Evolutionary conservation across 2,888 invertebrate species (phyloP).

Genomic region (Choreutis nemorana): DNA sequence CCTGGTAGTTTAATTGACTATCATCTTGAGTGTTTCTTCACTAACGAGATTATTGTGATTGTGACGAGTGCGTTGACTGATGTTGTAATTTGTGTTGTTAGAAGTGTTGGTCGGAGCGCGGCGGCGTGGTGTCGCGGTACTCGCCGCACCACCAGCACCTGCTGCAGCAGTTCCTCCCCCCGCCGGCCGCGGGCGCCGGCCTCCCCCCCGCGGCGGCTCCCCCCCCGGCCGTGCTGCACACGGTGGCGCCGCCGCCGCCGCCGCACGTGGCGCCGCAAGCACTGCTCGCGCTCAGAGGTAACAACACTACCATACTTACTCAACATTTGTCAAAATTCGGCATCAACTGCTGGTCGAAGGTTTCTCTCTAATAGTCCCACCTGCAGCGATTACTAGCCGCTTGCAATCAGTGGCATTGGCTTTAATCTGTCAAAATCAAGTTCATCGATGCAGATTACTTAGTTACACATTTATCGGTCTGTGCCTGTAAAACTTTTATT

Average conservation of each 20-base stretch:
- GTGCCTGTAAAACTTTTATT: too few relatives aligned
- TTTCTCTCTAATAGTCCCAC: too few relatives aligned
- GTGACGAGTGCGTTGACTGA: background rate
- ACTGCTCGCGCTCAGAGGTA: slow-evolving; percentile 11
- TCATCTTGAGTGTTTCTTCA: background rate
- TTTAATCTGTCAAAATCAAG: too few relatives aligned
- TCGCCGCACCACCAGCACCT: slow-evolving; percentile 49
- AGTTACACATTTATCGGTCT: too few relatives aligned
- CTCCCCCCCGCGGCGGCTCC: slow-evolving; percentile 27
- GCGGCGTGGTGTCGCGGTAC: slow-evolving; percentile 29
- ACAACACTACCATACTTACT: too few relatives aligned
- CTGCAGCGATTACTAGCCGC: too few relatives aligned
- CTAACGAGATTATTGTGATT: background rate
- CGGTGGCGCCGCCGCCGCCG: slow-evolving; percentile 3
- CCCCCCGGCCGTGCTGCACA: slow-evolving; percentile 11
- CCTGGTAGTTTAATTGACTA: slow-evolving; percentile 9
- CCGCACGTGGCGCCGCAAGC: too few relatives aligned
- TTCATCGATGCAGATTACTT: too few relatives aligned
- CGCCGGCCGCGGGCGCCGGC: slow-evolving; percentile 75
- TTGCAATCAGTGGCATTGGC: too few relatives aligned
- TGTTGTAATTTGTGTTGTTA: background rate
- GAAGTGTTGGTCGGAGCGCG: slow-evolving; percentile 2
- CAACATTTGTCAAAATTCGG: too few relatives aligned
- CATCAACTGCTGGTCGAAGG: slow-evolving; percentile 3
- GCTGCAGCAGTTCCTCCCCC: slow-evolving; percentile 62